Evolutionary conservation across 2,113 vertebrate species (phyloP), one percentile per base, ranked within the genome.

Genomic region (Gnathonemus echidnorhynchus): DNA sequence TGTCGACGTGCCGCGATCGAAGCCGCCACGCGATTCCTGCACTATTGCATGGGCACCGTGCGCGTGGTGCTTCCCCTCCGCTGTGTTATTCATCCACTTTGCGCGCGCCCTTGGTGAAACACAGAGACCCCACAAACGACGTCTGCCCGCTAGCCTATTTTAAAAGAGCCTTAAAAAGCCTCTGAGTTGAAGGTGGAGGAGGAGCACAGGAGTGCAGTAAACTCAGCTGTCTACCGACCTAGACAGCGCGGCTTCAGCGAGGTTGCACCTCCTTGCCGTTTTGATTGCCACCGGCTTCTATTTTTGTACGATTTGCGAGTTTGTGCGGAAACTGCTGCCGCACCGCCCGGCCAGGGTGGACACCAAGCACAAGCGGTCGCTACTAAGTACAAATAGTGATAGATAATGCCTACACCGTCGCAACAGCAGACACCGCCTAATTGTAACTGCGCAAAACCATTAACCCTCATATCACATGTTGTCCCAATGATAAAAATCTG

Each of bases 1-100:
- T 86, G 50, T 91, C 48, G 87, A 89, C 90, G 91, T 45, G 90
- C 52, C 93, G 86, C 48, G 89, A 93, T 50, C 0, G 91, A 91
- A 88, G 90, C 90, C 90, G 91, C 92, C 88, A 91, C 91, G 92
- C 49, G 58, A 24, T 27, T 19, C 21, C 31, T 39, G 52, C 35
- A 56, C 56, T 42, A 58, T 24, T 45, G 52, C 19, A 5, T 5
- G 11, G 49, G 6, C 48, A 17, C n/a, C 49, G 86, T 21, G n/a
- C 10, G 46, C 9, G 10, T 27, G 85, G 24, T 52, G 27, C 31
- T n/a, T 27, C 17, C 39, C 31, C 48, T 17, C 17, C 56, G 35
- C 27, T 7, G 42, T 2, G 24, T 10, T 62, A 62, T 66, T 53
- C 86, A 39, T 10, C 52, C 87, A 62, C 87, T n/a, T 58, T 9